Evolutionary conservation across 1,140 invertebrate genomes (phyloP), one percentile per base, ranked within the genome.

Genomic region (Euura lappo): DNA sequence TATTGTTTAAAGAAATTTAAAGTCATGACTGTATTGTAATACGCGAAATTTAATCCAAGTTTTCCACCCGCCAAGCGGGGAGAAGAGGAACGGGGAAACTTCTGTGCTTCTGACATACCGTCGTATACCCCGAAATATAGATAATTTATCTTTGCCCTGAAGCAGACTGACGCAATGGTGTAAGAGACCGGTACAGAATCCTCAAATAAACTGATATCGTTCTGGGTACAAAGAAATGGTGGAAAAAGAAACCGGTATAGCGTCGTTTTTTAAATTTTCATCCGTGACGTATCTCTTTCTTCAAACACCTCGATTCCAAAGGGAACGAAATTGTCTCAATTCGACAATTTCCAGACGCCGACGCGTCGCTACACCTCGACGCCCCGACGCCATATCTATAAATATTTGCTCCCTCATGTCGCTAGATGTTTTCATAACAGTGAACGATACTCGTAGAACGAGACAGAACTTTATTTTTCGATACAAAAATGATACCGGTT

Each of bases 351-450:
- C 13, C 51, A n/a, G 51, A 8, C 51, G 3, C 3, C 10, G 51
- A 60, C 51, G 51, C 51, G 51, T 8, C 51, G 51, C 28, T 28
- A 28, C 28, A 28, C 28, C 28, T 3, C 66, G 66, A 68, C 66
- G 66, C 66, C 66, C 28, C 66, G 66, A 68, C 66, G 66, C 8
- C 66, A 7, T 68, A 68, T 68, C 66, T 68, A 28, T 68, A 68
- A 68, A 68, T 68, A 68, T 68, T 68, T 68, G 66, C 44, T 44
- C 66, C 28, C 13, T 44, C 28, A 11, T 68, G 66, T 68, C 66
- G 28, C 28, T 4, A 68, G 66, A 42, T 68, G 66, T 68, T 68
- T 28, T 68, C 66, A 68, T 68, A 68, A 68, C 44, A 11, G 66
- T 68, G 28, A 28, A 28, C 28, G 28, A 28, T 28, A 28, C 28